phyloP scores from a whole-genome alignment of 2,113 vertebrate genomes.

The Dipodomys ordii region DNA sequence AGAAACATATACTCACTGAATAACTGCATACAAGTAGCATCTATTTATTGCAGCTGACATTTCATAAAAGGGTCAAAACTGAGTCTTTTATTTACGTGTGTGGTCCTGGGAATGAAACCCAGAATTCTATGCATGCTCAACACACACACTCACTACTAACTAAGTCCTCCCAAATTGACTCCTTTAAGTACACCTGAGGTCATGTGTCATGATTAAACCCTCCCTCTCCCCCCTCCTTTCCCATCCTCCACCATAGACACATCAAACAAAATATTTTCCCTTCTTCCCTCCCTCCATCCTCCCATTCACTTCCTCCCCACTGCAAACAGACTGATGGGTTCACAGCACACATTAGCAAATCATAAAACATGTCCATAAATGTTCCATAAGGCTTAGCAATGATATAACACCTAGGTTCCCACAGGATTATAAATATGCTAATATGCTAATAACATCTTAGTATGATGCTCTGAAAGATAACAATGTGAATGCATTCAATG shows the following conservation, averaged over 20 bases:
- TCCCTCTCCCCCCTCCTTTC: background rate
- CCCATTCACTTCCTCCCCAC: background rate
- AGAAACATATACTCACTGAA: slow-evolving; percentile 82
- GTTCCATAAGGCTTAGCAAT: slow-evolving; percentile 69
- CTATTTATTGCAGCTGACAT: slow-evolving; percentile 75
- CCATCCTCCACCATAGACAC: slow-evolving; percentile 3
- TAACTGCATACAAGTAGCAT: slow-evolving; percentile 75
- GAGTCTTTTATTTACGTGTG: slow-evolving; percentile 39
- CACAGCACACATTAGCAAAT: slow-evolving; percentile 82
- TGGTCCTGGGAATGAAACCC: background rate
- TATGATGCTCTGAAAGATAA: slow-evolving; percentile 10
- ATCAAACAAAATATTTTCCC: slow-evolving; percentile 61
- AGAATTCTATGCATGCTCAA: background rate
- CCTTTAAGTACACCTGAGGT: slow-evolving; percentile 52
- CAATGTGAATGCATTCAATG: slow-evolving; percentile 50
- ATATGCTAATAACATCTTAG: background rate
- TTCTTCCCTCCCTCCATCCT: background rate
- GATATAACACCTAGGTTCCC: slow-evolving; percentile 72
- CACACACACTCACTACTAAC: background rate
- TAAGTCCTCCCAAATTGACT: background rate
- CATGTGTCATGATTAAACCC: background rate
- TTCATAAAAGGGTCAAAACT: slow-evolving; percentile 76
- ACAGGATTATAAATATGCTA: slow-evolving; percentile 29
- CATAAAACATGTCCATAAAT: slow-evolving; percentile 76
- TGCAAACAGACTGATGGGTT: slow-evolving; percentile 81